A percentile compares a stretch with the other conserved stretches of the same genome.
These are phyloP conservation scores for Gobionotothen gibberifrons DNA, from an alignment of 2,797 vertebrate species.

Conservation along the genomic window DNA sequence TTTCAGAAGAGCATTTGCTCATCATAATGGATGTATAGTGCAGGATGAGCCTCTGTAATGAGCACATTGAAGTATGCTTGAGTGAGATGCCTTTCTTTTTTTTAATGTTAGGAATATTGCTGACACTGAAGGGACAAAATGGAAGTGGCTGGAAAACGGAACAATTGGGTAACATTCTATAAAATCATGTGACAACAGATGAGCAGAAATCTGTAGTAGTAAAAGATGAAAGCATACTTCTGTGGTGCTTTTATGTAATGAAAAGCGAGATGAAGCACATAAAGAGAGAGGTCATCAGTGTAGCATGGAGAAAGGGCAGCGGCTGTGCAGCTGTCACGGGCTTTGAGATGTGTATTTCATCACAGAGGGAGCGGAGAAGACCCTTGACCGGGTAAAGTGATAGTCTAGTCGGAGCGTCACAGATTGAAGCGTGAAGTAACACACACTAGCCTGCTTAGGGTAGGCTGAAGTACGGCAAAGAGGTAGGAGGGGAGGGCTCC, in stretches of 20 bases:
- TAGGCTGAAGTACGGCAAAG: slow-evolving; percentile 63
- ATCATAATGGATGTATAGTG: slow-evolving; percentile 47
- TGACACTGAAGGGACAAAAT: neutral
- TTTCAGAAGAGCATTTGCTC: slow-evolving; percentile 49
- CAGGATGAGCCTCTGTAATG: slow-evolving; percentile 59
- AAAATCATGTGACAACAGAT: neutral
- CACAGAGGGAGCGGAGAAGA: slow-evolving; percentile 36
- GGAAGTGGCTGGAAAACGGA: slow-evolving; percentile 1
- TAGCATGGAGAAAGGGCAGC: slow-evolving; percentile 30
- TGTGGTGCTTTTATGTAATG: slow-evolving; percentile 14
- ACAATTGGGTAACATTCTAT: slow-evolving; percentile 6
- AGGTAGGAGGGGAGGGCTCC: slow-evolving; percentile 54
- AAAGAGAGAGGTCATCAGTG: slow-evolving; percentile 21
- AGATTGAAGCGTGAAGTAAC: slow-evolving; percentile 62
- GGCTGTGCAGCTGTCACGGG: slow-evolving; percentile 58
- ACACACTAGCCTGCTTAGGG: slow-evolving; percentile 40
- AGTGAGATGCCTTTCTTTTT: slow-evolving; percentile 53
- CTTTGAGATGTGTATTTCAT: slow-evolving; percentile 51
- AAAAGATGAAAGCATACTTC: slow-evolving; percentile 26
- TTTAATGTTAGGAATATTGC: slow-evolving; percentile 37
- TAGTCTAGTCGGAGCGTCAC: slow-evolving; percentile 49
- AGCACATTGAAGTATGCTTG: slow-evolving; percentile 30
- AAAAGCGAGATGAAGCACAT: slow-evolving; percentile 30
- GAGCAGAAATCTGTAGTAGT: neutral
- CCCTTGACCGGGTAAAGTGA: slow-evolving; percentile 59